Conservation (phyloP, 2,888 invertebrate genomes). For the Caenorhabditis macrosperma region DNA sequence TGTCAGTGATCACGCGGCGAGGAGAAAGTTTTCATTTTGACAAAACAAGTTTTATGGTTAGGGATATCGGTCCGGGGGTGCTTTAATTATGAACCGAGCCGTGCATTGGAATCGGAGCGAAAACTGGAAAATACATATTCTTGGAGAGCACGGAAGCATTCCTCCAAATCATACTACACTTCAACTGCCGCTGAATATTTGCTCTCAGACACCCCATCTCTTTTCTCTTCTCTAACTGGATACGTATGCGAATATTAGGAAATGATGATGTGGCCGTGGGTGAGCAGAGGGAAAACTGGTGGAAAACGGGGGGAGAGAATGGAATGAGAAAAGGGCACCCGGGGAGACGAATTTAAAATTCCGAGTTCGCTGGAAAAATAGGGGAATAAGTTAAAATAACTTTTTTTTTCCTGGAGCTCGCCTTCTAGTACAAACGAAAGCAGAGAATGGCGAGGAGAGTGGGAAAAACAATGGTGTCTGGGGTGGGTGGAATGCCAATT, state of each 20-base stretch:
- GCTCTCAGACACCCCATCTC: not conserved
- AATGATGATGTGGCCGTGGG: too few species aligned
- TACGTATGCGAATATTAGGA: too few species aligned
- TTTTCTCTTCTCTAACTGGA: too few species aligned
- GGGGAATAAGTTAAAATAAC: not conserved
- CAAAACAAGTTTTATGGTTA: constrained; percentile 31
- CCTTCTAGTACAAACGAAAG: not conserved
- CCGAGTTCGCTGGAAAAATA: not conserved
- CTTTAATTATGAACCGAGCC: constrained; percentile 33
- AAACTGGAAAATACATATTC: constrained; percentile 4
- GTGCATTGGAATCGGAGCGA: not conserved
- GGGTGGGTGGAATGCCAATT: constrained; percentile 29
- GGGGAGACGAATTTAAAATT: constrained; percentile 2
- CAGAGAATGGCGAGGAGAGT: not conserved
- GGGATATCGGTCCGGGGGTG: constrained; percentile 18
- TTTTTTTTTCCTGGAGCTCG: not conserved
- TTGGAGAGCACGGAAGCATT: too few species aligned
- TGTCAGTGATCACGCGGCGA: too few species aligned
- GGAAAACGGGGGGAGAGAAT: not conserved
- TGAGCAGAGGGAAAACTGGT: not conserved
- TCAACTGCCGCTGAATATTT: not conserved
- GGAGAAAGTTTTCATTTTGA: not conserved
- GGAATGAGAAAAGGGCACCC: not conserved
- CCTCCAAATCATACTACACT: not conserved
- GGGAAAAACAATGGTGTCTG: constrained; percentile 10